These are phyloP conservation scores for Chaetogeoica ovagalla DNA, from an alignment of 2,888 invertebrate genomes.

Conservation along the genomic window DNA sequence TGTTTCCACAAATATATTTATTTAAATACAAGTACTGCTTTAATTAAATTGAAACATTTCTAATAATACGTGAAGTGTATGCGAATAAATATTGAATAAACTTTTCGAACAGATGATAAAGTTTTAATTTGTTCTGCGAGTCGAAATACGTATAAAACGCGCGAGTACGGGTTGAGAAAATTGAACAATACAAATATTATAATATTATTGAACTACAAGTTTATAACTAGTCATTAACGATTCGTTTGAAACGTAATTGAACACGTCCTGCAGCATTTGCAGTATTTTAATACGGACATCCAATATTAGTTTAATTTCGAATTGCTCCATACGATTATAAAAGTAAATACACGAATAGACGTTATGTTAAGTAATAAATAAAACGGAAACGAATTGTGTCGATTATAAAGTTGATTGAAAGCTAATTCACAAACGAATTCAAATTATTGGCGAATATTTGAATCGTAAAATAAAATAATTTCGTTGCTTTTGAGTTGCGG, in stretches of 20 bases:
- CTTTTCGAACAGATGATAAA: background rate
- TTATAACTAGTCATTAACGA: background rate
- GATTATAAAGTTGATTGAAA: too few relatives aligned
- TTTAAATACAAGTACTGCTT: background rate
- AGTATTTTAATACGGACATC: background rate
- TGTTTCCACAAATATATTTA: too few relatives aligned
- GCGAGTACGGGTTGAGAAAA: background rate
- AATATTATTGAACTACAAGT: background rate
- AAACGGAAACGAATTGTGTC: too few relatives aligned
- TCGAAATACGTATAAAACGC: background rate
- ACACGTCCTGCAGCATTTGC: background rate
- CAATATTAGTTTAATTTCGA: background rate
- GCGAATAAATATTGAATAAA: background rate
- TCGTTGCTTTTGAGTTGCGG: too few relatives aligned
- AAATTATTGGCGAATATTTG: too few relatives aligned
- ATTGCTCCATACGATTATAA: background rate
- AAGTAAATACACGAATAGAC: too few relatives aligned
- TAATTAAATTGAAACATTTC: background rate
- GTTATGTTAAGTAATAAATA: too few relatives aligned
- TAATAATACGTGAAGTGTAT: background rate
- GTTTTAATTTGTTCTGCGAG: constrained; percentile 1
- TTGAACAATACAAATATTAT: background rate
- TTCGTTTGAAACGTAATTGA: background rate
- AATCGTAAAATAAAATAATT: too few relatives aligned
- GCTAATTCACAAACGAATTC: too few relatives aligned